Conservation (phyloP, 2,113 vertebrate species). For the Prunella fulvescens region DNA sequence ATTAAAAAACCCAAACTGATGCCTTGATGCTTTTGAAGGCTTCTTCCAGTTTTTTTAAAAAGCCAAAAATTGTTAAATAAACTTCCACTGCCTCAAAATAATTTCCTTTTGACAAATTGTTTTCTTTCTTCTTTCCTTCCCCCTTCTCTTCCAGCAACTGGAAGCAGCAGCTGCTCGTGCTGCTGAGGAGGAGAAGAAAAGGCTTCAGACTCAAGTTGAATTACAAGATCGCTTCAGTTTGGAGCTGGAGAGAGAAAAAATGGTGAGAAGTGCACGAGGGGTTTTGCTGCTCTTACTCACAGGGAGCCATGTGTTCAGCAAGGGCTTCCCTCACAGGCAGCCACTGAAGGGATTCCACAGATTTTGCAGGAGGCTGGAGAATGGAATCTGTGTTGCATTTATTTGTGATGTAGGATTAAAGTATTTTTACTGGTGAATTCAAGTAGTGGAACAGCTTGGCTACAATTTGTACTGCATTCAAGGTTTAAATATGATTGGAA, state of each 20-base stretch:
- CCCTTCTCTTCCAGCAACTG: constrained; percentile 79
- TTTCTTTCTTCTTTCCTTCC: neutral
- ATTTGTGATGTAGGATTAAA: neutral
- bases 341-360: neutral
- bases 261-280: constrained; percentile 56
- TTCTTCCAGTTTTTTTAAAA: neutral
- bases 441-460: neutral
- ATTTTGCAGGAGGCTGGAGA: neutral
- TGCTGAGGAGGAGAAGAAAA: constrained; percentile 85
- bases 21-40: neutral
- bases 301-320: neutral
- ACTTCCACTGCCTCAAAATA: neutral
- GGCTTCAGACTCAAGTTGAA: constrained; percentile 90
- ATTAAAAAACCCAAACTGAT: neutral
- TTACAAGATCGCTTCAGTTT: constrained; percentile 88
- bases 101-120: neutral
- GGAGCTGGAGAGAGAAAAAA: constrained; percentile 92
- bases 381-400: rapidly evolving
- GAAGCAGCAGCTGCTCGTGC: constrained; percentile 87
- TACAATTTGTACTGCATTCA: neutral
- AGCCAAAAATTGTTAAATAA: neutral
- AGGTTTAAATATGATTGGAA: neutral
- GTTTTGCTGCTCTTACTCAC: neutral
- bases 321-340: neutral
- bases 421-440: neutral